These are phyloP conservation scores for Abramis brama DNA, from an alignment of 2,113 vertebrate genomes.

Conservation along the genomic window DNA sequence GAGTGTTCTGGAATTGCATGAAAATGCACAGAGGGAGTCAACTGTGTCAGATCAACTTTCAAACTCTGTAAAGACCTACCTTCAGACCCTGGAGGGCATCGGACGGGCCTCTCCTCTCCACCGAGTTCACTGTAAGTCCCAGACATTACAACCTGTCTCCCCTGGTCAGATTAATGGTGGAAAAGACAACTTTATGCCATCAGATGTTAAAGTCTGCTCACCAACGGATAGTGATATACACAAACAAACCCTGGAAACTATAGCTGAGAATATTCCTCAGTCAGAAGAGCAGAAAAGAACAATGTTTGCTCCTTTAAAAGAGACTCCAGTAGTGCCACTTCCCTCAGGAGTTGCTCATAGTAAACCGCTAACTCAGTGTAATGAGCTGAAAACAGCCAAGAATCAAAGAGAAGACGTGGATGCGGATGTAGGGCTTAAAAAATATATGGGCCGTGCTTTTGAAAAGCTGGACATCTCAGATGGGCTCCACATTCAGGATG, in stretches of 20 bases:
- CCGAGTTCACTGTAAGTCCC: neutral
- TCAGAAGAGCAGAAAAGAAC: constrained; percentile 44
- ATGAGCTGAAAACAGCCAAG: neutral
- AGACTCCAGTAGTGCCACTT: constrained; percentile 61
- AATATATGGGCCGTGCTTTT: constrained; percentile 49
- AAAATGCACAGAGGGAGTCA: constrained; percentile 73
- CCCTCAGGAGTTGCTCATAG: constrained; percentile 43
- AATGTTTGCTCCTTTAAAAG: constrained; percentile 75
- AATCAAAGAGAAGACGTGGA: constrained; percentile 33
- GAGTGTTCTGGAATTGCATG: constrained; percentile 75
- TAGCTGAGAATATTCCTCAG: constrained; percentile 15
- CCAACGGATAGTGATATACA: neutral
- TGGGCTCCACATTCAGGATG: neutral
- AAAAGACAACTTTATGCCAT: neutral
- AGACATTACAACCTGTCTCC: neutral
- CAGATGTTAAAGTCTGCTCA: neutral
- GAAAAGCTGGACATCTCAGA: constrained; percentile 47
- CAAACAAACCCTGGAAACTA: neutral
- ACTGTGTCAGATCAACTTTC: constrained; percentile 58
- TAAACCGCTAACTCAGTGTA: constrained; percentile 34
- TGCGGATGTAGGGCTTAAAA: constrained; percentile 29
- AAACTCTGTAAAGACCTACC: constrained; percentile 77
- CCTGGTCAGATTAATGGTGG: constrained; percentile 8
- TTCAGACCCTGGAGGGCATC: constrained; percentile 76
- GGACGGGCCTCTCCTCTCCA: constrained; percentile 43